A percentile compares a stretch with the other conserved stretches of the same genome.
These are phyloP conservation scores for Axea sp. DNA, from an alignment of 2,888 invertebrate species.

Conservation along the genomic window DNA sequence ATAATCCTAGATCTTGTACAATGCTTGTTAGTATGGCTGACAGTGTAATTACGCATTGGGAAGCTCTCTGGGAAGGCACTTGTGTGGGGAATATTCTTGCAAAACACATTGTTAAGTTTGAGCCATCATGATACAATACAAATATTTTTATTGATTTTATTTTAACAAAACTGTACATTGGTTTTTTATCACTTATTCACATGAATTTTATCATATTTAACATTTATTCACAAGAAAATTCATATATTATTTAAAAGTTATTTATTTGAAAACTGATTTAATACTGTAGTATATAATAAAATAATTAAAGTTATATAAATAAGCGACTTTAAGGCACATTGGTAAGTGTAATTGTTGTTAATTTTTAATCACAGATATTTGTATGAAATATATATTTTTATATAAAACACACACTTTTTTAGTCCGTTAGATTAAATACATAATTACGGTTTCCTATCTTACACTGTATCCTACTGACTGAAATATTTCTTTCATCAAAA, in stretches of 20 bases:
- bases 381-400: not conserved
- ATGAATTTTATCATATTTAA: too few species aligned
- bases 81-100: conserved; percentile 67
- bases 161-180: too few species aligned
- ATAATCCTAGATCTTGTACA: conserved; percentile 71
- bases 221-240: too few species aligned
- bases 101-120: conserved; percentile 70
- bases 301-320: too few species aligned
- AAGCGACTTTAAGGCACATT: too few species aligned
- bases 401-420: not conserved
- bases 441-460: conserved; percentile 89
- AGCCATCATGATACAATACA: conserved; percentile 63
- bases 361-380: too few species aligned
- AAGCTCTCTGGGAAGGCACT: conserved; percentile 70
- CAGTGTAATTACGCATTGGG: conserved; percentile 70
- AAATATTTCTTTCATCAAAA: conserved; percentile 79
- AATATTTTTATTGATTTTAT: too few species aligned
- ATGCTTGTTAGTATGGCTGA: conserved; percentile 69
- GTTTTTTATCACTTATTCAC: too few species aligned
- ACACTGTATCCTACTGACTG: conserved; percentile 83
- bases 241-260: too few species aligned
- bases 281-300: too few species aligned
- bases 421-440: conserved; percentile 80
- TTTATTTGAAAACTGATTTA: too few species aligned
- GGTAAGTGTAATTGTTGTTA: too few species aligned